Percentiles rank a stretch among this genome's conserved stretches.
Conservation (phyloP, 2,797 vertebrate genomes). For the Choloepus didactylus region DNA sequence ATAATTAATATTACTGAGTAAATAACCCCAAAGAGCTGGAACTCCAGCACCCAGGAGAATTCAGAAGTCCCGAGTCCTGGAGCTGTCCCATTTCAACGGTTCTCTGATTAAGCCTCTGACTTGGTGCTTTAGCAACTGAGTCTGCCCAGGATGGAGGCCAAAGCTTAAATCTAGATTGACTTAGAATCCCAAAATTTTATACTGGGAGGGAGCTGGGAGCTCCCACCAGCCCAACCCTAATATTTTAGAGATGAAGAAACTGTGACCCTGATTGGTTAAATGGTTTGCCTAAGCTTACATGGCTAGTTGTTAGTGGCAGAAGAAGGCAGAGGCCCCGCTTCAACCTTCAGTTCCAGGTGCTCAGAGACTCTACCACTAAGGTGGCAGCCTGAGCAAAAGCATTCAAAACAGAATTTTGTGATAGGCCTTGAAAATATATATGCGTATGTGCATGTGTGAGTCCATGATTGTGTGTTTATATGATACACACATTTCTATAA, state of each 20-base stretch:
- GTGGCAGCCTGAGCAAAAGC: not conserved
- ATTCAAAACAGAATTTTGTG: not conserved
- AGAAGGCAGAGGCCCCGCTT: not conserved
- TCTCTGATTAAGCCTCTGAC: not conserved
- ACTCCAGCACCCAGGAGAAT: not conserved
- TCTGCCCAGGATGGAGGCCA: not conserved
- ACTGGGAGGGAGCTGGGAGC: not conserved
- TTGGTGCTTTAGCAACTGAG: not conserved
- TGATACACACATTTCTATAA: not conserved
- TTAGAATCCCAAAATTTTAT: not conserved
- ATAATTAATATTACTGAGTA: not conserved
- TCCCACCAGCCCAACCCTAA: not conserved
- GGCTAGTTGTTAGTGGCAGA: not conserved
- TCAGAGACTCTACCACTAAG: not conserved
- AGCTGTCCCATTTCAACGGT: not conserved
- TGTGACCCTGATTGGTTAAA: not conserved
- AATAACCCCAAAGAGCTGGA: not conserved
- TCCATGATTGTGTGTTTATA: not conserved
- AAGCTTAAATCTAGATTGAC: not conserved
- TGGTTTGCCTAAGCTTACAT: slow-evolving; percentile 11
- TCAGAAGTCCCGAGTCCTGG: not conserved
- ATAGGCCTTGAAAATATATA: not conserved
- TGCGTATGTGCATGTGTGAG: no score
- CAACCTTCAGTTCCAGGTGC: not conserved
- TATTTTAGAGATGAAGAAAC: slow-evolving; percentile 57